Base-by-base conservation (phyloP, 2,888 invertebrate species). In the Sinotaia quadrata region DNA sequence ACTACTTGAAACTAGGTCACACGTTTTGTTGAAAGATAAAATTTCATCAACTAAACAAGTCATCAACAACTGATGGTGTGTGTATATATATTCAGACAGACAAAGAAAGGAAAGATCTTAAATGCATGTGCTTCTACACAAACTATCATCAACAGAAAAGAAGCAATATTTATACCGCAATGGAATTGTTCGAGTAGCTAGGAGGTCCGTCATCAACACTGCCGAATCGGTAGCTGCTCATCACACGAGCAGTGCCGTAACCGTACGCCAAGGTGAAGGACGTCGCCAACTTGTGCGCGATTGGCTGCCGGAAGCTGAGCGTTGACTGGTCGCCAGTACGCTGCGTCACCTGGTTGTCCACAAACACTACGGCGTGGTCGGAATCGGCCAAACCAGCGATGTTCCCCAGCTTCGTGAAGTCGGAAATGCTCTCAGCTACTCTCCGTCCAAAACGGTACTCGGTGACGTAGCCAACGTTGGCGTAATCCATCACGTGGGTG, bases 311-410 rank as follows among this genome's bases (percentile, higher is more conserved):
- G 80, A 77, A 37, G 41, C 37, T 58, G 24, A 58, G 41, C 0
- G 58, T 24, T 41, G 34, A 15, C 1, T 12, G 36, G 0, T 41
- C 37, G 18, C 1, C 12, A 47, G 1, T 0, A 81, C 96, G 91
- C 86, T 96, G 95, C 83, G 94, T 95, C 85, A 97, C 96, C 82
- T 97, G 96, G 88, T 97, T 97, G 84, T 96, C 96, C 60, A 96
- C 91, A 83, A 96, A 95, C 18, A 93, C 92, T 0, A 95, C 81
- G 2, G 94, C 91, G 52, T 81, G 90, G 0, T 66, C 73, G 15
- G 81, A 78, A n/a, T 74, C 74, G 3, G 81, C 67, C 81, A 84
- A 82, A 33, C 67, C 49, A 4, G 60, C 59, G 21, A 70, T 41
- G 2, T 47, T 41, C 15, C 51, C 24, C 2, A 70, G 44, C 36